Evolutionary conservation across 1,140 invertebrate genomes (phyloP).

Genomic region (Nymphalis io): DNA sequence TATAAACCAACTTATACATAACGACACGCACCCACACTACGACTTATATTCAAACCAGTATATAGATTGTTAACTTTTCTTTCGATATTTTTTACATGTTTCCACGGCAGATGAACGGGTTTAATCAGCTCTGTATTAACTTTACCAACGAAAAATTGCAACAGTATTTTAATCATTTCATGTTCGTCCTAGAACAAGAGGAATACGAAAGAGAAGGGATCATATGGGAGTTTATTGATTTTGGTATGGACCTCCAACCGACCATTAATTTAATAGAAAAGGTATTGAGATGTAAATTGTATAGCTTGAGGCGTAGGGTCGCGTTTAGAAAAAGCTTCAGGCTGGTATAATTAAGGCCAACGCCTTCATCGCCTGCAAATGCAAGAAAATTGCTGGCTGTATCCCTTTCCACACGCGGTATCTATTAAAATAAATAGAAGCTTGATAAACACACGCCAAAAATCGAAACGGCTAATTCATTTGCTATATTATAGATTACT

Average conservation of each 20-base stretch:
- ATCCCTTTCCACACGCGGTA: constrained; percentile 43
- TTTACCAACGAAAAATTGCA: constrained; percentile 98
- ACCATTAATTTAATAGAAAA: constrained; percentile 97
- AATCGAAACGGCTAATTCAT: constrained; percentile 48
- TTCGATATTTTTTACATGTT: constrained; percentile 74
- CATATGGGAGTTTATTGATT: constrained; percentile 96
- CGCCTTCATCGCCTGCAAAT: constrained; percentile 52
- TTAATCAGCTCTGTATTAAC: constrained; percentile 98
- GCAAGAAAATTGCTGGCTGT: constrained; percentile 57
- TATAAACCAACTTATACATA: constrained; percentile 39
- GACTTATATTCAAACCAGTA: constrained; percentile 34
- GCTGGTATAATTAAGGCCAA: constrained; percentile 48
- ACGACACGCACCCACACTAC: constrained; percentile 38
- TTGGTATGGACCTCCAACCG: constrained; percentile 95
- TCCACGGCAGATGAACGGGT: constrained; percentile 90
- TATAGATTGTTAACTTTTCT: constrained; percentile 44
- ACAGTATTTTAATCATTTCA: constrained; percentile 98
- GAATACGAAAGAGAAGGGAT: constrained; percentile 96
- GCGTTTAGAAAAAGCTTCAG: constrained; percentile 62
- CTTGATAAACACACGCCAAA: constrained; percentile 50
- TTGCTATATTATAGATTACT: constrained; percentile 32
- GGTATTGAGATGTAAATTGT: constrained; percentile 82
- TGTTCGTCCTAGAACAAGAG: constrained; percentile 98
- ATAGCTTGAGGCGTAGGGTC: constrained; percentile 63
- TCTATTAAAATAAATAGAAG: constrained; percentile 44